Conservation (phyloP, 2,888 invertebrate genomes). For the Drosophila nigricruria region DNA sequence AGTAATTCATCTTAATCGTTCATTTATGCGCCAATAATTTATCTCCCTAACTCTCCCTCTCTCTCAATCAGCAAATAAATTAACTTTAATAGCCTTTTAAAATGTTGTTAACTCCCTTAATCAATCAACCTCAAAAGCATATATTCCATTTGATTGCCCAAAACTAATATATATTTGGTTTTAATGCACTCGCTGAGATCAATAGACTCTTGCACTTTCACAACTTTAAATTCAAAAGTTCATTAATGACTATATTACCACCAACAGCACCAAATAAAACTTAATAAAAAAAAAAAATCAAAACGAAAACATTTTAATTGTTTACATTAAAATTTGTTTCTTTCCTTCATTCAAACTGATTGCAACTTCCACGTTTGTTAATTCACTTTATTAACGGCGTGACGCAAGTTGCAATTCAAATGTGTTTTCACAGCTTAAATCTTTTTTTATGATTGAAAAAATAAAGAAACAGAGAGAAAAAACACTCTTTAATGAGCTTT, state of each 20-base stretch:
- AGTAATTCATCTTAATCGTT: neutral
- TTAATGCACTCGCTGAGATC: slow-evolving; percentile 31
- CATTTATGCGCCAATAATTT: neutral
- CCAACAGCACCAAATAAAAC: slow-evolving; percentile 16
- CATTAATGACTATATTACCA: slow-evolving; percentile 21
- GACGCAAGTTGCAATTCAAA: slow-evolving; percentile 50
- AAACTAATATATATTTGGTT: slow-evolving; percentile 9
- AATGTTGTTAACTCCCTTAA: neutral
- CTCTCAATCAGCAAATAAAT: neutral
- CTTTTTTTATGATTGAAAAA: slow-evolving; percentile 48
- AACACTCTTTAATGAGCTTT: slow-evolving; percentile 64
- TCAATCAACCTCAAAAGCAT: slow-evolving; percentile 1
- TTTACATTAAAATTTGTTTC: slow-evolving; percentile 35
- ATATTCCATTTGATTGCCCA: neutral
- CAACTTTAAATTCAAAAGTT: slow-evolving; percentile 37
- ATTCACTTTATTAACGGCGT: slow-evolving; percentile 26
- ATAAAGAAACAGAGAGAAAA: neutral
- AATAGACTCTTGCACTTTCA: slow-evolving; percentile 47
- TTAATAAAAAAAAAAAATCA: slow-evolving; percentile 17
- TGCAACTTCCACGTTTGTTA: slow-evolving; percentile 28
- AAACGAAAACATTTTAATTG: slow-evolving; percentile 36
- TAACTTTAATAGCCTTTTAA: neutral
- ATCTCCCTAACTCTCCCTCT: neutral
- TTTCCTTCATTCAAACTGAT: slow-evolving; percentile 22
- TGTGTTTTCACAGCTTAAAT: slow-evolving; percentile 59